Conservation (phyloP, 2,888 invertebrate species). For the Aelia acuminata region DNA sequence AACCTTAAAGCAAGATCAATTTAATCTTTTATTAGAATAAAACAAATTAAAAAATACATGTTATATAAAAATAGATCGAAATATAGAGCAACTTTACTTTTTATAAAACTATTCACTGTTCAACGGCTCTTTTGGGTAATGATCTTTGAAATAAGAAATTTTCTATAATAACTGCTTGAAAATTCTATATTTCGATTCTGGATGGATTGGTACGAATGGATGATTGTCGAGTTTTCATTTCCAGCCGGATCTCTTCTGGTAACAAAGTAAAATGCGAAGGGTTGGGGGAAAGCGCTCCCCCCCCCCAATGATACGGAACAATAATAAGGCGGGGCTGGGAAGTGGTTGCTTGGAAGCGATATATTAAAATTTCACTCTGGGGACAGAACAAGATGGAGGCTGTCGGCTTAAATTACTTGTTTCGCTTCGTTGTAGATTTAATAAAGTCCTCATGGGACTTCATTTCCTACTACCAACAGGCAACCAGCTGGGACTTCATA, state of each 20-base stretch:
- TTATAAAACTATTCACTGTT: too few species aligned
- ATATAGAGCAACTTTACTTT: too few species aligned
- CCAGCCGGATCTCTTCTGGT: background rate
- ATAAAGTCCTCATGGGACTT: slow-evolving; percentile 51
- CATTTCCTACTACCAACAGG: slow-evolving; percentile 23
- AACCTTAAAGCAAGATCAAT: too few species aligned
- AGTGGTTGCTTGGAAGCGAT: slow-evolving; percentile 11
- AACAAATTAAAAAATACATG: too few species aligned
- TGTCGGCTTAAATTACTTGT: slow-evolving; percentile 45
- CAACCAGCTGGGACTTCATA: slow-evolving; percentile 25
- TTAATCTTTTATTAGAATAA: too few species aligned
- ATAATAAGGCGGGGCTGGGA: slow-evolving; percentile 19
- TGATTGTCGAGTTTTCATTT: slow-evolving; percentile 4
- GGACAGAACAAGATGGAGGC: slow-evolving; percentile 54
- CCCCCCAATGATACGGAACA: slow-evolving; percentile 3
- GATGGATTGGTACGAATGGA: background rate
- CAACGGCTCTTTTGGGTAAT: too few species aligned
- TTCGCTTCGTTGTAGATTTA: slow-evolving; percentile 48
- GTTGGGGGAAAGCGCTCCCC: background rate
- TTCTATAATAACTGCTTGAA: too few species aligned
- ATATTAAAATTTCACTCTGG: slow-evolving; percentile 47
- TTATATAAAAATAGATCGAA: too few species aligned
- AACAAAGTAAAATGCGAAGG: slow-evolving; percentile 18
- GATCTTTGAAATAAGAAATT: too few species aligned
- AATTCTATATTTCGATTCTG: background rate